Evolutionary conservation across 2,888 invertebrate species (phyloP), one percentile per base, ranked within the genome.

Genomic region (Epicampocera succincta): DNA sequence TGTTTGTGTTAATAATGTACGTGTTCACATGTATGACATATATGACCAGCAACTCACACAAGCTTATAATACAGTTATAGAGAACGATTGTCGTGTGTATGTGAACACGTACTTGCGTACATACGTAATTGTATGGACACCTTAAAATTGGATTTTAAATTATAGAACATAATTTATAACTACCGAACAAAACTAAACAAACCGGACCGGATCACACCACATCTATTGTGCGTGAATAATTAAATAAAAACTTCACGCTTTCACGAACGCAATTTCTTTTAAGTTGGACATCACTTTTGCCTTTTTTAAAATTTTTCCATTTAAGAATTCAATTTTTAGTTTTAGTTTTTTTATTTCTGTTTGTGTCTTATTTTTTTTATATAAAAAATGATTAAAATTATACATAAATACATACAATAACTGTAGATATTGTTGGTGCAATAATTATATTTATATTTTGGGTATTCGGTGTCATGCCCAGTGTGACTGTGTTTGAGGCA

Each of bases 141-240:
- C 56, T 48, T 29, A 25, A 12, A 48, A 58, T 42, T 25, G 48
- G 8, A 21, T 66, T 48, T 66, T 25, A 48, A 56, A 48, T 66
- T 65, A n/a, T n/a, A 56, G 46, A 65, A 48, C 38, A 58, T 46
- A 65, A 48, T 38, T n/a, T 42, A 50, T 17, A 52, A 33, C 3
- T 11, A 58, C 19, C n/a, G 40, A 60, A 5, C 21, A 15, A n/a
- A 50, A 50, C 48, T 48, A 19, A 50, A 0, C 17, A 40, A 19
- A 38, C 5, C 15, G 5, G 40, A 60, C 17, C 50, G n/a, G 3
- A 63, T 50, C 50, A 66, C 17, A 40, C 44, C 42, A 54, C 52
- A 50, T 60, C 48, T 60, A 48, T 69, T 48, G 48, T 71, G 40
- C 48, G 50, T 60, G 40, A 13, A 60, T 61, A 72, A 63, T 52